Evolutionary conservation across 2,797 vertebrate species (phyloP).

Genomic region (Uromys caudimaculatus): DNA sequence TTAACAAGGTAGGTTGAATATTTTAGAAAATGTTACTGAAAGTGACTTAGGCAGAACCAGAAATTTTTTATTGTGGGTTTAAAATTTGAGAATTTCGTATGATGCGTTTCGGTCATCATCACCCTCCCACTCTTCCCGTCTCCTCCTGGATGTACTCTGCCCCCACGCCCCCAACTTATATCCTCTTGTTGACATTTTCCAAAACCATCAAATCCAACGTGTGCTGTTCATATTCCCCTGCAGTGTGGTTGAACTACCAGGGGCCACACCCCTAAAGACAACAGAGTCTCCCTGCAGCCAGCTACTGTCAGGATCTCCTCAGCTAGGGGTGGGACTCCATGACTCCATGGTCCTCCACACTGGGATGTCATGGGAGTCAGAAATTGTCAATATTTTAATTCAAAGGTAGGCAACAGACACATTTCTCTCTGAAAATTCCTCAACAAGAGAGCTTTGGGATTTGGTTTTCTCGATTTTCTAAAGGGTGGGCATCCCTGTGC

Average conservation of each 20-base stretch:
- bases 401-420: conserved; percentile 9
- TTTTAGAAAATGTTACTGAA: conserved; percentile 44
- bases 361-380: background rate
- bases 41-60: background rate
- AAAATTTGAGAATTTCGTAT: background rate
- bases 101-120: background rate
- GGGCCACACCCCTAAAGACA: background rate
- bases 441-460: background rate
- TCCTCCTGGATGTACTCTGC: background rate
- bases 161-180: background rate
- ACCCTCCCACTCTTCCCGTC: background rate
- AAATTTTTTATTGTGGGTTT: background rate
- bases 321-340: background rate
- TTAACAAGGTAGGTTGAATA: conserved; percentile 17
- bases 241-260: too few relatives aligned
- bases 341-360: too few relatives aligned
- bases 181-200: background rate
- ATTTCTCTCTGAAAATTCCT: background rate
- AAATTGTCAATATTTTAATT: conserved; percentile 22
- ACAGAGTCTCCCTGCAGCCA: background rate
- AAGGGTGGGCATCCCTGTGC: background rate
- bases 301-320: background rate
- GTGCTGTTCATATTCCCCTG: too few relatives aligned
- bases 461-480: conserved; percentile 35
- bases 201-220: background rate